Percentiles rank a stretch among this genome's conserved stretches.
Conservation (phyloP, 37 sponge, comb jelly and placozoan species). For the Bolinopsis microptera region DNA sequence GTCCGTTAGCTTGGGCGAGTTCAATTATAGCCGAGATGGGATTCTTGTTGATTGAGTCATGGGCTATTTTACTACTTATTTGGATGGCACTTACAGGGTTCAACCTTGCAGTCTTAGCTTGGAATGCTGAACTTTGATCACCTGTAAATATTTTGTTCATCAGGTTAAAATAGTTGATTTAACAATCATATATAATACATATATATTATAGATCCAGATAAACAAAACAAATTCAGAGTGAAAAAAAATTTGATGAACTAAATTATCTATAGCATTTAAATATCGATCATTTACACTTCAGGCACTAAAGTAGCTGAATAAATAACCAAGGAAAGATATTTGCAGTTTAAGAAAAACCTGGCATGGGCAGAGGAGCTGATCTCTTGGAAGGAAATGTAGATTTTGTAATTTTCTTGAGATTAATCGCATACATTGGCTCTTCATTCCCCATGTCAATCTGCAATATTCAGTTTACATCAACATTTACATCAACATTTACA, state of each 20-base stretch:
- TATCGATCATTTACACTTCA: no score
- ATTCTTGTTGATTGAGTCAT: constrained; percentile 73
- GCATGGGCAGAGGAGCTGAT: background rate
- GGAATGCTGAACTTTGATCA: background rate
- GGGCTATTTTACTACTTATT: background rate
- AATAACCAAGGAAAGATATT: no score
- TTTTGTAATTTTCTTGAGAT: constrained; percentile 3
- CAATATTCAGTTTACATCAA: no score
- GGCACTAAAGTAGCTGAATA: no score
- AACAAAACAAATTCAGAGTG: no score
- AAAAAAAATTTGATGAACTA: no score
- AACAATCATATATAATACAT: background rate
- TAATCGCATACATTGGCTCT: constrained; percentile 43
- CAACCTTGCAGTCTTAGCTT: background rate
- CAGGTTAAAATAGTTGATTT: no score
- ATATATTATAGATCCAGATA: no score
- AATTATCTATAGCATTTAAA: no score
- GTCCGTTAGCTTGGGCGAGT: constrained; percentile 72
- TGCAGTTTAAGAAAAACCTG: no score
- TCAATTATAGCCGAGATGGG: constrained; percentile 79
- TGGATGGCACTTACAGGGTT: background rate
- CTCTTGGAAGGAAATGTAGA: background rate
- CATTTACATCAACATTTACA: background rate
- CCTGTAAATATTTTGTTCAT: background rate
- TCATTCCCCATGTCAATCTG: constrained; percentile 58